phyloP scores from a whole-genome alignment of 2,888 invertebrate species.

The Callyntrura guangdongensis region DNA sequence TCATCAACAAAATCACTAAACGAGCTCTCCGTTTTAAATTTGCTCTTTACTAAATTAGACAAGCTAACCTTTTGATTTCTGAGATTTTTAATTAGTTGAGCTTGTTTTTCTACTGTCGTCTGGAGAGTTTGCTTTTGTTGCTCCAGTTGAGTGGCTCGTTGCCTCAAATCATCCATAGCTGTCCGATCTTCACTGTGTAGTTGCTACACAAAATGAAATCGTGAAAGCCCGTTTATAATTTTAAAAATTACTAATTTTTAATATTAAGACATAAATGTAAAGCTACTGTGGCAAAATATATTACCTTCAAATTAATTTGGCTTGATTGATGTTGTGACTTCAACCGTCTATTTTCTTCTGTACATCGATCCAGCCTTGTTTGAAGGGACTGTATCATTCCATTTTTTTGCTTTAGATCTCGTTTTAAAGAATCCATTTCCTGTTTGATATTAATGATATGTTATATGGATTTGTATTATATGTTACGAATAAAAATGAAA shows the following conservation, averaged over 20 bases:
- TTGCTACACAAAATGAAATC: too few relatives aligned
- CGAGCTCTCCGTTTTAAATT: constrained; percentile 18
- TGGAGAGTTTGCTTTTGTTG: constrained; percentile 79
- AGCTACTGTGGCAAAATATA: too few relatives aligned
- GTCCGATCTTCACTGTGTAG: constrained; percentile 78
- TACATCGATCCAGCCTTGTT: constrained; percentile 87
- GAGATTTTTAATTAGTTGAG: constrained; percentile 78
- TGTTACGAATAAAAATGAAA: too few relatives aligned
- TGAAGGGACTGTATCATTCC: constrained; percentile 86
- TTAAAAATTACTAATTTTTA: too few relatives aligned
- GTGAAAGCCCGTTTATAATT: too few relatives aligned
- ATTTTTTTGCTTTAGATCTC: constrained; percentile 86
- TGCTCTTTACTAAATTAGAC: constrained; percentile 34
- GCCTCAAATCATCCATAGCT: constrained; percentile 77
- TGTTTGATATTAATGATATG: constrained; percentile 84
- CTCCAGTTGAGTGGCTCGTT: constrained; percentile 79
- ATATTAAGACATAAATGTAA: too few relatives aligned
- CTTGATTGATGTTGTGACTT: constrained; percentile 86
- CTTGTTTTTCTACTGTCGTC: constrained; percentile 80
- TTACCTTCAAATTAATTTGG: constrained; percentile 85
- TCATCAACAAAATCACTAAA: constrained; percentile 5
- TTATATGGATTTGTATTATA: too few relatives aligned
- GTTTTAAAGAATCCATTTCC: constrained; percentile 87
- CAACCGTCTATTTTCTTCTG: constrained; percentile 87
- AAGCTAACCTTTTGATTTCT: constrained; percentile 75